Evolutionary conservation across 2,797 vertebrate species (phyloP).

Genomic region (Notolepis coatsorum): DNA sequence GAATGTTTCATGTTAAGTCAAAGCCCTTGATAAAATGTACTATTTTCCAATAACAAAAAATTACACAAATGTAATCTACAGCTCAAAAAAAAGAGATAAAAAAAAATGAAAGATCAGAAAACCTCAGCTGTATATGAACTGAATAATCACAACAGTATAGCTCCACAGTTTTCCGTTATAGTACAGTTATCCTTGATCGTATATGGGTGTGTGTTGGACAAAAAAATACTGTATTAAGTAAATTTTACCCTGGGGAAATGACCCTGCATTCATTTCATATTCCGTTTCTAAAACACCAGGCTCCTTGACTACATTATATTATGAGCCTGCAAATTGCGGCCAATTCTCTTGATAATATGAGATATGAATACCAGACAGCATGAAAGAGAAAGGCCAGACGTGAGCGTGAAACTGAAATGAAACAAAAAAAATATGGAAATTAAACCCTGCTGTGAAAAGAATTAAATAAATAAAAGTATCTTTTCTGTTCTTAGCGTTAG

Average conservation of each 20-base stretch:
- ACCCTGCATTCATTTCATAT: neutral
- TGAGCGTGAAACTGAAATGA: constrained; percentile 12
- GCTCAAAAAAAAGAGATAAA: too few species aligned
- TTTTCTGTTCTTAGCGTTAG: neutral
- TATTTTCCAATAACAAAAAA: too few species aligned
- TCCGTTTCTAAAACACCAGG: neutral
- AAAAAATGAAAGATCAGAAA: too few species aligned
- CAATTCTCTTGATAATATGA: constrained; percentile 28
- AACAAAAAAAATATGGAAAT: constrained; percentile 5
- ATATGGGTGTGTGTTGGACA: too few species aligned
- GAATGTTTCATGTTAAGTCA: too few species aligned
- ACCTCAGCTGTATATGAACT: too few species aligned
- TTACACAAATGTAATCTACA: too few species aligned
- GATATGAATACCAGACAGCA: constrained; percentile 24
- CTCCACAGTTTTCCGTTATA: too few species aligned
- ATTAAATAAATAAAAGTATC: neutral
- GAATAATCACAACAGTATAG: too few species aligned
- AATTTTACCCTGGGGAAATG: neutral
- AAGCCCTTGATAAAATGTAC: too few species aligned
- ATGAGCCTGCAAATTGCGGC: constrained; percentile 27
- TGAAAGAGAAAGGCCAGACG: constrained; percentile 38
- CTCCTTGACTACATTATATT: neutral
- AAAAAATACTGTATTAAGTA: neutral
- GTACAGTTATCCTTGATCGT: too few species aligned
- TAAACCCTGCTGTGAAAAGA: too few species aligned